phyloP scores from a whole-genome alignment of 2,888 invertebrate species.

The Mesodorylaimus sp. region DNA sequence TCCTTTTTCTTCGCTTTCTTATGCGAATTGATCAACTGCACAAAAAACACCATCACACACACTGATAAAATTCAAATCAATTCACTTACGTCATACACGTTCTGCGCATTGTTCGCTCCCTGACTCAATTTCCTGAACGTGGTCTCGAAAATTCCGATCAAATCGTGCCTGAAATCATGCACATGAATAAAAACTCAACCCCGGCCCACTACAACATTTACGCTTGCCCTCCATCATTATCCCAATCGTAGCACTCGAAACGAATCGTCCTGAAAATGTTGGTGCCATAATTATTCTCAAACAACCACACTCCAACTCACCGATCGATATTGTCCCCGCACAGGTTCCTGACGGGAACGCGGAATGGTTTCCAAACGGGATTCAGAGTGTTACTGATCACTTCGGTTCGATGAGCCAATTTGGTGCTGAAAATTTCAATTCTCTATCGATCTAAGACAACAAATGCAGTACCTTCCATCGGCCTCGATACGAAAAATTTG shows the following conservation, averaged over 20 bases:
- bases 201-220: too few relatives aligned
- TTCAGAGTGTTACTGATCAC: slow-evolving; percentile 39
- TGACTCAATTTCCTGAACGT: slow-evolving; percentile 35
- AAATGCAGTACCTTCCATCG: slow-evolving; percentile 35
- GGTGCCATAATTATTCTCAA: slow-evolving; percentile 5
- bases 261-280: slow-evolving; percentile 33
- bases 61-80: too few relatives aligned
- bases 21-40: slow-evolving; percentile 34
- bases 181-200: slow-evolving; percentile 9
- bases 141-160: slow-evolving; percentile 36
- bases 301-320: slow-evolving; percentile 14
- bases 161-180: slow-evolving; percentile 27
- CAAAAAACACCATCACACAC: slow-evolving; percentile 12
- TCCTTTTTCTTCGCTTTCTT: slow-evolving; percentile 37
- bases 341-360: slow-evolving; percentile 34
- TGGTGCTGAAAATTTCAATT: slow-evolving; percentile 32
- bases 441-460: background rate
- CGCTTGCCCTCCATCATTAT: slow-evolving; percentile 35
- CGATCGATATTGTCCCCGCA: slow-evolving; percentile 40
- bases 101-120: slow-evolving; percentile 26
- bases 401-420: slow-evolving; percentile 41
- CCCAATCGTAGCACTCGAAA: slow-evolving; percentile 39
- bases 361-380: slow-evolving; percentile 40
- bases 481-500: slow-evolving; percentile 34
- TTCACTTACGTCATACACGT: slow-evolving; percentile 31